Conservation (phyloP, 1,140 invertebrate species). For the Drosophila carrolli region DNA sequence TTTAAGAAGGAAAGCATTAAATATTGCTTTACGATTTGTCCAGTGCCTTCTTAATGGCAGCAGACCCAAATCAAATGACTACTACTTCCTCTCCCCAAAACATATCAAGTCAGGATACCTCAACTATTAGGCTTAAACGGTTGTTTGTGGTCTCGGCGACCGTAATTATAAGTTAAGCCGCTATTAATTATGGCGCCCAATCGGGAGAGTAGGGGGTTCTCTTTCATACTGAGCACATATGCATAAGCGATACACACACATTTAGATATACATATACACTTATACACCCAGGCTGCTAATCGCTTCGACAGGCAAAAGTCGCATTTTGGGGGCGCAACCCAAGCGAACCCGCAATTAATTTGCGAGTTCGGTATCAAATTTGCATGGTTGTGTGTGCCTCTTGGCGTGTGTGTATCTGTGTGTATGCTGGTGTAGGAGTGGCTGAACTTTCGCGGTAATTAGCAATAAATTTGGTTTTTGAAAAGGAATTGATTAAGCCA, state of each 20-base stretch:
- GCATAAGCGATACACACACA: conserved; percentile 36
- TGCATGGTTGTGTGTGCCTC: conserved; percentile 51
- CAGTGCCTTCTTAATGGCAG: conserved; percentile 16
- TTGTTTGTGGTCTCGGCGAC: conserved; percentile 74
- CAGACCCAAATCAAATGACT: conserved; percentile 33
- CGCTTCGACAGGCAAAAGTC: conserved; percentile 64
- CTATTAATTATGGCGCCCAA: conserved; percentile 79
- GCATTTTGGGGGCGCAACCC: conserved; percentile 34
- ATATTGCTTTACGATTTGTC: conserved; percentile 23
- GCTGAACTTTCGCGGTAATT: conserved; percentile 58
- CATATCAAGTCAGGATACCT: conserved; percentile 52
- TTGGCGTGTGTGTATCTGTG: conserved; percentile 5
- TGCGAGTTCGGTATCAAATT: conserved; percentile 73
- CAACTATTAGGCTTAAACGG: conserved; percentile 78
- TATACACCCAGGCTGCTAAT: conserved; percentile 49
- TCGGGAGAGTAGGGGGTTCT: conserved; percentile 22
- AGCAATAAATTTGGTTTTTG: conserved; percentile 72
- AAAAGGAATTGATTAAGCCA: conserved; percentile 59
- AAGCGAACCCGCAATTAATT: conserved; percentile 77
- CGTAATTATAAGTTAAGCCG: conserved; percentile 82
- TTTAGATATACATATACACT: conserved; percentile 1
- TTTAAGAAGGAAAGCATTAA: not conserved
- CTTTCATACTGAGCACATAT: conserved; percentile 35
- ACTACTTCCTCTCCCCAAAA: not conserved
- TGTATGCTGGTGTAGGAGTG: conserved; percentile 14